Evolutionary conservation across 2,888 invertebrate species (phyloP).

Genomic region (Plebejus argus): DNA sequence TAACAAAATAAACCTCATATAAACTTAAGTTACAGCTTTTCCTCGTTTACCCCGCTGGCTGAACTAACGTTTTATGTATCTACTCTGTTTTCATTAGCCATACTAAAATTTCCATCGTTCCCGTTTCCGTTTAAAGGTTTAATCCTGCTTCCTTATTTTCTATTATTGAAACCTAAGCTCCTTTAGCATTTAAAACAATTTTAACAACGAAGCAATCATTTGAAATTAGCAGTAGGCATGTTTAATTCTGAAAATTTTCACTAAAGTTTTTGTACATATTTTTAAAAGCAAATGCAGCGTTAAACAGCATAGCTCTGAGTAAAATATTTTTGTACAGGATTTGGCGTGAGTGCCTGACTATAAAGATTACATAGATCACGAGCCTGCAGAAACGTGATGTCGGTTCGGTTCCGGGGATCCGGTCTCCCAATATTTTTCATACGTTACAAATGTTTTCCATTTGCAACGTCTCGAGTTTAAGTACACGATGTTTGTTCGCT

Average conservation of each 20-base stretch:
- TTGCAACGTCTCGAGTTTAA: slow-evolving; percentile 29
- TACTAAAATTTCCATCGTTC: slow-evolving; percentile 1
- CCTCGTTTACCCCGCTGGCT: background rate
- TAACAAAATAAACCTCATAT: slow-evolving; percentile 14
- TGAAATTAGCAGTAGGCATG: background rate
- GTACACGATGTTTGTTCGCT: slow-evolving; percentile 28
- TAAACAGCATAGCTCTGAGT: background rate
- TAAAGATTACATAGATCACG: slow-evolving; percentile 26
- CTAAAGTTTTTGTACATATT: background rate
- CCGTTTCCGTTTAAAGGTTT: too few relatives aligned
- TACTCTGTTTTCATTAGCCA: background rate
- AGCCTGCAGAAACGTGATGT: slow-evolving; percentile 19
- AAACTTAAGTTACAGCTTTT: slow-evolving; percentile 18
- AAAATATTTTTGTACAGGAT: background rate
- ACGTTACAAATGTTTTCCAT: slow-evolving; percentile 33
- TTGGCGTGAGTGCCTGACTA: slow-evolving; percentile 1
- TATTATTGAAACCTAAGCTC: background rate
- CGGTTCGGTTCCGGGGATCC: background rate
- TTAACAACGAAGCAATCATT: background rate
- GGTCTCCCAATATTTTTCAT: slow-evolving; percentile 28
- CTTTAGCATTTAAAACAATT: background rate
- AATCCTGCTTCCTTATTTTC: background rate
- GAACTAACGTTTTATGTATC: slow-evolving; percentile 10
- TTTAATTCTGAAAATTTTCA: background rate
- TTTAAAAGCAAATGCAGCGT: background rate